A percentile compares a stretch with the other conserved stretches of the same genome.
Conservation (phyloP, 2,888 invertebrate species). For the Odontothrips loti region DNA sequence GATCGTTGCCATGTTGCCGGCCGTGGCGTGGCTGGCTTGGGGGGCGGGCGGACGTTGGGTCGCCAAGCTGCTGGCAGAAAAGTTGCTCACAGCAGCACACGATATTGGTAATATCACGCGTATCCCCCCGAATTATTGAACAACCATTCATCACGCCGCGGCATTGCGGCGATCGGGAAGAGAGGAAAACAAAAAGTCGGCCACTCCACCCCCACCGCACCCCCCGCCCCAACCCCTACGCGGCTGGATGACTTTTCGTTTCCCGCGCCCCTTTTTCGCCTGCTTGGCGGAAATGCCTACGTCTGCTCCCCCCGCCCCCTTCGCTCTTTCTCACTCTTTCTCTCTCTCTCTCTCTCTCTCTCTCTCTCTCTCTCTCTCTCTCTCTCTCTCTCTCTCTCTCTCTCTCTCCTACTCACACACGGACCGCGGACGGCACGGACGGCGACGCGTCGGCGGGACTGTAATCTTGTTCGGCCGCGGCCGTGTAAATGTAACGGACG, state of each 20-base stretch:
- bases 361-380: too few relatives aligned
- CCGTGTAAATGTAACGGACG: too few relatives aligned
- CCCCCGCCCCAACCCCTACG: background rate
- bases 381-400: too few relatives aligned
- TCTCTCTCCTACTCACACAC: too few relatives aligned
- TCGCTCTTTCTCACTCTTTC: too few relatives aligned
- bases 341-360: too few relatives aligned
- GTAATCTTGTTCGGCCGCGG: too few relatives aligned
- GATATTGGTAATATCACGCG: constrained; percentile 1
- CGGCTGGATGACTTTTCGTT: background rate
- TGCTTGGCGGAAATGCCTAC: background rate
- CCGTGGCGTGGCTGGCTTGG: background rate
- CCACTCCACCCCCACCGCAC: too few relatives aligned
- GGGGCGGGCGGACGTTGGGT: background rate
- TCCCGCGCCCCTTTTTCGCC: background rate
- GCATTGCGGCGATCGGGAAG: background rate
- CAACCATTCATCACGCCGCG: background rate
- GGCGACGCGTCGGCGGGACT: too few relatives aligned
- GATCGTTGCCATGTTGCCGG: too few relatives aligned
- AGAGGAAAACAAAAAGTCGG: background rate
- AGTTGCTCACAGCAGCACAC: background rate
- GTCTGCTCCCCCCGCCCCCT: too few relatives aligned
- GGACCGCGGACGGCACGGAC: too few relatives aligned
- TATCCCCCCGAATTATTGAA: background rate
- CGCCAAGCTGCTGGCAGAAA: background rate